phyloP scores from a whole-genome alignment of 2,888 invertebrate species.

The Stenchaetothrips biformis region DNA sequence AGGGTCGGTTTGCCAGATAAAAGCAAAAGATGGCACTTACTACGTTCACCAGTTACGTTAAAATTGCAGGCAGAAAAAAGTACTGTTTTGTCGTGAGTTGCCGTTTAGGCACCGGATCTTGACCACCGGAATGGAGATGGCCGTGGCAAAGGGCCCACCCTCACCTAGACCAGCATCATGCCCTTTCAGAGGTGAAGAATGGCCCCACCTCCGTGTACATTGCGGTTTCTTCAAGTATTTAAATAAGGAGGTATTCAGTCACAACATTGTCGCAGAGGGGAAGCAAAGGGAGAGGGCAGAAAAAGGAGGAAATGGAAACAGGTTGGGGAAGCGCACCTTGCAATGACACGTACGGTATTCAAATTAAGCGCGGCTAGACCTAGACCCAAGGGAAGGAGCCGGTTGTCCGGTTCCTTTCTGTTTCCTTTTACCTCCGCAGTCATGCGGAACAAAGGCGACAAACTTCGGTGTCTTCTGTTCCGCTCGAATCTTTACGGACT shows the following conservation, averaged over 20 bases:
- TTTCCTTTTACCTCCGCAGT: neutral
- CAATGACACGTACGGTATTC: neutral
- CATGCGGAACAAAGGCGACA: neutral
- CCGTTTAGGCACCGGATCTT: too few species aligned
- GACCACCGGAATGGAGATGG: too few species aligned
- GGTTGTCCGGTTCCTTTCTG: too few species aligned
- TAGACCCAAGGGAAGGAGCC: too few species aligned
- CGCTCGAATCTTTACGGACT: neutral
- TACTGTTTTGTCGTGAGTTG: too few species aligned
- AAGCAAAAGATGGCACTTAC: too few species aligned
- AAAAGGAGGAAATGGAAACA: neutral
- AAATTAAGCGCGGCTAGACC: neutral
- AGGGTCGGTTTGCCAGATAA: too few species aligned
- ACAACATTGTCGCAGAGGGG: neutral
- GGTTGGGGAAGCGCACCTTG: neutral
- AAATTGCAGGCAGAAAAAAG: too few species aligned
- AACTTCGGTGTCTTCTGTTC: neutral
- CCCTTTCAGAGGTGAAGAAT: neutral
- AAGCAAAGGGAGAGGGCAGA: neutral
- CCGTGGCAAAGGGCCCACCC: too few species aligned
- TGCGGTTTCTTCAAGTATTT: conserved; percentile 16
- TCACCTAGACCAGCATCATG: too few species aligned
- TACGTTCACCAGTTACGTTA: too few species aligned
- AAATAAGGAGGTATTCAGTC: conserved; percentile 16
- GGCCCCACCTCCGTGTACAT: conserved; percentile 7